Conservation (phyloP, 1,140 invertebrate species). For the Drosophila pruinosa region DNA sequence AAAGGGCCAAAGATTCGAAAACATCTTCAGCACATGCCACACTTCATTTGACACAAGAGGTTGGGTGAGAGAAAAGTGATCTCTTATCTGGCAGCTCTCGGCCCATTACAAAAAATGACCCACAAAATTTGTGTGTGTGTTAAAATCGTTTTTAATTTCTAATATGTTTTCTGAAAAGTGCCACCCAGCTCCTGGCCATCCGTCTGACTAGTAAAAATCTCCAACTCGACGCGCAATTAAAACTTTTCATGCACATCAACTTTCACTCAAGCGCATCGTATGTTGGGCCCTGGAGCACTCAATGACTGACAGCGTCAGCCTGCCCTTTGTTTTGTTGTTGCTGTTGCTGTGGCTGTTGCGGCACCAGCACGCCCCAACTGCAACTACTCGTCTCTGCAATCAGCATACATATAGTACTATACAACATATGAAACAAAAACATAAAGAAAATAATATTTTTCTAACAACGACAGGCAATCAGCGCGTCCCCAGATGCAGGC, state of each 20-base stretch:
- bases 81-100: conserved; percentile 54
- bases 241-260: conserved; percentile 80
- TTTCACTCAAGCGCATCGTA: conserved; percentile 67
- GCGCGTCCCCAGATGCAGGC: conserved; percentile 31
- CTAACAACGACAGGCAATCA: conserved; percentile 79
- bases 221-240: conserved; percentile 75
- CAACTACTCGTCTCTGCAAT: conserved; percentile 44
- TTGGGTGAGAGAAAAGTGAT: conserved; percentile 38
- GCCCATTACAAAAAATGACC: conserved; percentile 65
- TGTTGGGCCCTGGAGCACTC: conserved; percentile 26
- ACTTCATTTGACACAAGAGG: conserved; percentile 59
- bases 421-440: conserved; percentile 40
- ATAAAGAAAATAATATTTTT: conserved; percentile 78
- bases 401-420: conserved; percentile 2
- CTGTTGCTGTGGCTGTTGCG: neutral
- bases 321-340: conserved; percentile 36
- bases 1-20: neutral
- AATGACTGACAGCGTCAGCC: conserved; percentile 71
- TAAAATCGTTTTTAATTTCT: neutral
- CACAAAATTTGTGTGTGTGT: conserved; percentile 54
- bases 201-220: conserved; percentile 25
- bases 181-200: conserved; percentile 47
- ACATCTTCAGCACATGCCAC: conserved; percentile 60
- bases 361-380: conserved; percentile 43
- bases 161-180: conserved; percentile 28